Conservation (phyloP, 2,797 vertebrate genomes). For the Microhierax caerulescens region DNA sequence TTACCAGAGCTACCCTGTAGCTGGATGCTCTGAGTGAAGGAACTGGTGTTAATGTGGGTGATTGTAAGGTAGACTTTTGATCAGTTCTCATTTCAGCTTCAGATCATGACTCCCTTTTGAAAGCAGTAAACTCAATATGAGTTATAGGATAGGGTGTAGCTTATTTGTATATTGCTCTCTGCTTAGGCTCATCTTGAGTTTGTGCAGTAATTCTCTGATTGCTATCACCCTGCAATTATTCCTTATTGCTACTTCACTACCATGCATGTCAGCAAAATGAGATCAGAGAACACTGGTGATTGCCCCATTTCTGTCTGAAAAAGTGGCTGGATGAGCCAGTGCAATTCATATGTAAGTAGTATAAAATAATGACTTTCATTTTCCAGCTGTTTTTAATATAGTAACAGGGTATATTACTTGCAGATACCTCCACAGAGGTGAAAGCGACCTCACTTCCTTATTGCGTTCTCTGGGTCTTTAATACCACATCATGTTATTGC, state of each 20-base stretch:
- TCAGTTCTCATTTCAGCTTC: neutral
- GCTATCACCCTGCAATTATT: neutral
- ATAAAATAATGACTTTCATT: neutral
- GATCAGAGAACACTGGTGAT: neutral
- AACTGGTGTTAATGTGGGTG: neutral
- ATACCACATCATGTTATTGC: neutral
- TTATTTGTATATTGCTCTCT: neutral
- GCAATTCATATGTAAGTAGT: neutral
- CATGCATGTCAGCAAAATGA: neutral
- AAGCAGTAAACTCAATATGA: neutral
- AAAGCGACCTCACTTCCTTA: slow-evolving; percentile 15
- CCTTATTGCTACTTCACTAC: neutral
- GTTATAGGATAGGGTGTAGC: neutral
- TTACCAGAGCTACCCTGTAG: neutral
- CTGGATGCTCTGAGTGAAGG: neutral
- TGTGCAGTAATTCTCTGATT: neutral
- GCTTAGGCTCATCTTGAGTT: neutral
- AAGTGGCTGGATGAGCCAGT: neutral
- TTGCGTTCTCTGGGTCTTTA: neutral
- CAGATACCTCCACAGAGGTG: neutral
- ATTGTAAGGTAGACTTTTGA: neutral
- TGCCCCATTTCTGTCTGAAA: neutral
- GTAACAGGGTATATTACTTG: neutral
- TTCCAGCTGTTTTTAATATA: neutral
- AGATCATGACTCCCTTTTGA: neutral